phyloP scores from a whole-genome alignment of 2,888 invertebrate genomes.

The Xanthia icteritia region DNA sequence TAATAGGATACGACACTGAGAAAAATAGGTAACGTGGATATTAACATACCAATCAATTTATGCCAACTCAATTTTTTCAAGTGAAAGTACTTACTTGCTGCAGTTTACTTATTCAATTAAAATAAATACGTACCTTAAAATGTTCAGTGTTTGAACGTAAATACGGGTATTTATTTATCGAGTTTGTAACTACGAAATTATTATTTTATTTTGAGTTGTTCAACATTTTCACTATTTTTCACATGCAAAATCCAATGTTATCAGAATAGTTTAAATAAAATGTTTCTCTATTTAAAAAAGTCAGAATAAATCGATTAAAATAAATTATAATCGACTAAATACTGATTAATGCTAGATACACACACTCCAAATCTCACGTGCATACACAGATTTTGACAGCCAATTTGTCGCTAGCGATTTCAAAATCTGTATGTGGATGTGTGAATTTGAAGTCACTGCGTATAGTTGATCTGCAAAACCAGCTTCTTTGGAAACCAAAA shows the following conservation, averaged over 20 bases:
- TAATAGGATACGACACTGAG: not conserved
- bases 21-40: constrained; percentile 38
- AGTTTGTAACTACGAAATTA: constrained; percentile 1
- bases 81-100: constrained; percentile 56
- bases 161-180: constrained; percentile 1
- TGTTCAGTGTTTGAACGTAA: constrained; percentile 10
- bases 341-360: too few species aligned
- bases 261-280: constrained; percentile 5
- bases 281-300: too few species aligned
- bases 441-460: not conserved
- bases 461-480: not conserved
- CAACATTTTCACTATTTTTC: constrained; percentile 41
- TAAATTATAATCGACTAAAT: constrained; percentile 23
- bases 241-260: constrained; percentile 21
- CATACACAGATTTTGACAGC: not conserved
- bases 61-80: constrained; percentile 65
- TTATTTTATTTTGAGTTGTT: constrained; percentile 45
- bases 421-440: not conserved
- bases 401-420: not conserved
- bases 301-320: too few species aligned
- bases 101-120: not conserved
- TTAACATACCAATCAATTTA: constrained; percentile 17
- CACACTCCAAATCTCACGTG: not conserved
- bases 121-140: constrained; percentile 36
- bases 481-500: not conserved